phyloP scores from a whole-genome alignment of 92 coral and sea anemone genomes.

The Virgularia gustaviana region DNA sequence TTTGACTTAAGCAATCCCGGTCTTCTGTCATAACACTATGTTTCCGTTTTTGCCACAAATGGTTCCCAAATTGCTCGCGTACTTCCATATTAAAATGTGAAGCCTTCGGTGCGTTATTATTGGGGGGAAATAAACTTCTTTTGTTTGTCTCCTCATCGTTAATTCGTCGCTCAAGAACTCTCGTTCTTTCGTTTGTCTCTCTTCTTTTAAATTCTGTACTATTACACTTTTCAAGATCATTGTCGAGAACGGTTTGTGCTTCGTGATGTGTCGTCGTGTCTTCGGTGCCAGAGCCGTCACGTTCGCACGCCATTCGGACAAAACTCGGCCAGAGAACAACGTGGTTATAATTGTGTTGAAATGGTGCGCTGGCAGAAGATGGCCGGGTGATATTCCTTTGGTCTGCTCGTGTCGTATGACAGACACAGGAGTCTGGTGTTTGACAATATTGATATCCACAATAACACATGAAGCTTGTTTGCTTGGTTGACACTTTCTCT shows the following conservation, averaged over 20 bases:
- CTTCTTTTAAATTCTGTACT: background rate
- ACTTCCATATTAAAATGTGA: too few species aligned
- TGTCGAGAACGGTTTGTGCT: background rate
- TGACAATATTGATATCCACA: background rate
- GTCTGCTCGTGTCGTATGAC: too few species aligned
- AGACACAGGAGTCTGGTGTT: background rate
- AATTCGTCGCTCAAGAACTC: background rate
- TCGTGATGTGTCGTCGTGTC: constrained; percentile 11
- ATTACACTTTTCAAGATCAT: background rate
- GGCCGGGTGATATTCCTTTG: too few species aligned
- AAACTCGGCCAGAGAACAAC: constrained; percentile 3
- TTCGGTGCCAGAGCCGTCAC: background rate
- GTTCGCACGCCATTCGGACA: constrained; percentile 29
- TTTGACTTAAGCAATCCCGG: background rate
- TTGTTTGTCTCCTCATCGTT: background rate
- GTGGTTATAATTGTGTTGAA: background rate
- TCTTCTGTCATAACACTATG: background rate
- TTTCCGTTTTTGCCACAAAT: too few species aligned
- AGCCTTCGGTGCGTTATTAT: too few species aligned
- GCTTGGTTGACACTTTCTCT: too few species aligned
- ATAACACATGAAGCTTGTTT: background rate
- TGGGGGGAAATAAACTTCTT: too few species aligned
- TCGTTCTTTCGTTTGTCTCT: too few species aligned
- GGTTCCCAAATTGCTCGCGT: too few species aligned
- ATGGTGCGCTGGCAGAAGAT: background rate